A percentile compares a stretch with the other conserved stretches of the same genome.
Evolutionary conservation across 2,113 vertebrate genomes (phyloP).

Genomic region (Nanger granti): DNA sequence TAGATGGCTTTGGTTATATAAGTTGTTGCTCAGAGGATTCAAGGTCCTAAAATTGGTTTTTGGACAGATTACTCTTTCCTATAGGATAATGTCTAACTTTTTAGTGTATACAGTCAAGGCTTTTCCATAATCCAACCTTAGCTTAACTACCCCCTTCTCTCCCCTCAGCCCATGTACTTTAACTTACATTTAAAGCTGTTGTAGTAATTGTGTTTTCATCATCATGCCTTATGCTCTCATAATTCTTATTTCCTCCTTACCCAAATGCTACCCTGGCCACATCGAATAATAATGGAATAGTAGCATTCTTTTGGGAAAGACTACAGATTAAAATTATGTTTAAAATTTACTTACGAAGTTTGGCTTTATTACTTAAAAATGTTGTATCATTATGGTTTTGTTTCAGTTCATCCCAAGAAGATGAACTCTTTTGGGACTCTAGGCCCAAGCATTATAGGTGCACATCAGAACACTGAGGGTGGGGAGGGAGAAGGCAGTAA

Average conservation of each 20-base stretch:
- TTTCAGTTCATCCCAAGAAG: background rate
- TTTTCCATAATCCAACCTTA: background rate
- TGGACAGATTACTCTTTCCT: background rate
- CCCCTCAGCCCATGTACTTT: background rate
- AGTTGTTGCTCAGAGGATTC: background rate
- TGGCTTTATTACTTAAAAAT: background rate
- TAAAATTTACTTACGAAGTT: background rate
- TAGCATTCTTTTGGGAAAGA: background rate
- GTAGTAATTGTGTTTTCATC: background rate
- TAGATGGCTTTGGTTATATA: background rate
- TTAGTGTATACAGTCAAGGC: background rate
- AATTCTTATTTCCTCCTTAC: background rate
- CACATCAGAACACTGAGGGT: background rate
- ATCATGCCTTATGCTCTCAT: background rate
- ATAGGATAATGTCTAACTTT: background rate
- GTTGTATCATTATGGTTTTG: background rate
- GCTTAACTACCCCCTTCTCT: background rate
- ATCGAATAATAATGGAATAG: background rate
- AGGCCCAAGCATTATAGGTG: background rate
- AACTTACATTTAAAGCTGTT: background rate
- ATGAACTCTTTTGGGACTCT: background rate
- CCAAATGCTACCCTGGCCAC: background rate
- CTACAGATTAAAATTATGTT: background rate
- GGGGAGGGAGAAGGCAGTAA: background rate
- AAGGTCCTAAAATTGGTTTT: background rate